Conservation (phyloP, 1,140 invertebrate genomes). For the Leptinotarsa texana region DNA sequence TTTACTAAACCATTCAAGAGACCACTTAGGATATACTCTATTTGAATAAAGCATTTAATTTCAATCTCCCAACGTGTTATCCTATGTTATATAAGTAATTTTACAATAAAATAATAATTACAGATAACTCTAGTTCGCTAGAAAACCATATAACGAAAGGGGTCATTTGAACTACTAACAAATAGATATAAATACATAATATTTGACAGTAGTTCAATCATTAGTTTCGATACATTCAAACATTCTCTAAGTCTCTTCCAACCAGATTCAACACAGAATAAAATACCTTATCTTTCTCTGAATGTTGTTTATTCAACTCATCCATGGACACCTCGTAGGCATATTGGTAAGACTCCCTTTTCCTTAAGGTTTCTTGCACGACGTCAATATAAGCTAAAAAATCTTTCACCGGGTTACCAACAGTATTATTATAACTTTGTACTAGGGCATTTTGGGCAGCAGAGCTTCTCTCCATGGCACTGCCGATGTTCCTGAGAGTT, state of each 20-base stretch:
- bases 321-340: constrained; percentile 70
- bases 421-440: constrained; percentile 52
- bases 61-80: too few species aligned
- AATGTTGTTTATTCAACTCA: constrained; percentile 65
- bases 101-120: too few species aligned
- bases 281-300: constrained; percentile 67
- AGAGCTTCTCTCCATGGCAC: constrained; percentile 59
- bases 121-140: too few species aligned
- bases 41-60: too few species aligned
- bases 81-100: too few species aligned
- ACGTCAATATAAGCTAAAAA: constrained; percentile 72
- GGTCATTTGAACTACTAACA: too few species aligned
- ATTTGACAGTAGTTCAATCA: too few species aligned
- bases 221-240: neutral
- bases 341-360: constrained; percentile 71
- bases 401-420: constrained; percentile 66
- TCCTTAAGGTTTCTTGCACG: constrained; percentile 68
- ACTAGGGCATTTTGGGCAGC: constrained; percentile 61
- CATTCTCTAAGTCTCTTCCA: neutral
- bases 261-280: neutral
- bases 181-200: too few species aligned
- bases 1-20: too few species aligned
- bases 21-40: too few species aligned
- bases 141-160: too few species aligned
- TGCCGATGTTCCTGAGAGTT: constrained; percentile 57